Evolutionary conservation across 2,888 invertebrate species (phyloP), one percentile per base, ranked within the genome.

Genomic region (Hydrotaea cyrtoneurina): DNA sequence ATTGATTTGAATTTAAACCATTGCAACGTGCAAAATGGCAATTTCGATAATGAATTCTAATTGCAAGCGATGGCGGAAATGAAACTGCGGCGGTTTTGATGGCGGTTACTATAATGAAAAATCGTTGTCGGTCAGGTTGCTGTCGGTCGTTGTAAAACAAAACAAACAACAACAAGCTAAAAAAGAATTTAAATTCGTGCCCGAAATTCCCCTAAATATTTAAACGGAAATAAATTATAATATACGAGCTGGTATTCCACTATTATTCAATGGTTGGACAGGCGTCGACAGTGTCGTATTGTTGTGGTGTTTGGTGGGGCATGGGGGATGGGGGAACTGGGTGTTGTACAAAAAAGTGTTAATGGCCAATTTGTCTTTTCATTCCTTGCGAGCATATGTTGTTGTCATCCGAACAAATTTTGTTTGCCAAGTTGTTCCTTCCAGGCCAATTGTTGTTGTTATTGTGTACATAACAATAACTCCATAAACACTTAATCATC

Each of bases 401-500:
- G 19, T 64, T 82, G 79, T 77, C 79, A 75, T 39, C 59, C 75
- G 66, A 59, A 69, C 55, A 69, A 64, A 36, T 46, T n/a, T 69
- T 69, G 31, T 69, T 69, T 43, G 46, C 69, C 43, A 69, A 69
- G 23, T 53, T 55, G 36, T 62, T 26, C 31, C 50, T 17, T 43
- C 15, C 19, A 21, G n/a, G 36, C 57, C 21, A 31, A 50, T 69
- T 75, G 74, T 66, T 75, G 75, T 71, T 17, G 26, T 57, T 21
- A 57, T 57, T 19, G 55, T 46, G n/a, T 2, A 19, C 5, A 75
- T 19, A 82, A 82, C 64, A 82, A 82, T 78, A 78, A 78, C 59
- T 73, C 57, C 55, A 64, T 75, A 80, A 82, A 78, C 50, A 75
- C 78, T 80, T 78, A 82, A 85, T 82, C 80, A 78, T 78, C 50